Evolutionary conservation across 2,113 vertebrate species (phyloP).

Genomic region (Zeus faber): DNA sequence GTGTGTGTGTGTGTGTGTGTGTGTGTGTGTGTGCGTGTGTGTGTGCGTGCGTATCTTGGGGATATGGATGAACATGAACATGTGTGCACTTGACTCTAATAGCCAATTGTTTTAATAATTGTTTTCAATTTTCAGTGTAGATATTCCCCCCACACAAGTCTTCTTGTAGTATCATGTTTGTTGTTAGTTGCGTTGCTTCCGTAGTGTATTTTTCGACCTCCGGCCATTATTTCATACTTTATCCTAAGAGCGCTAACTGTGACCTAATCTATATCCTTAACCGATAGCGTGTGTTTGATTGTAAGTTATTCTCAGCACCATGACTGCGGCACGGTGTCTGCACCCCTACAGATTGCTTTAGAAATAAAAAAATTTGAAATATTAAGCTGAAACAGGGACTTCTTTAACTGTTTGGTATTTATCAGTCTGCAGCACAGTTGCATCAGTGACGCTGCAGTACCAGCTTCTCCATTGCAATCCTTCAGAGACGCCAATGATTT

Average conservation of each 20-base stretch:
- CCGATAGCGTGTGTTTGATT: no score
- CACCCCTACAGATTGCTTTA: background rate
- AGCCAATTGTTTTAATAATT: slow-evolving; percentile 14
- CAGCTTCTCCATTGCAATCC: slow-evolving; percentile 5
- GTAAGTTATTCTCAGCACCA: no score
- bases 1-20: slow-evolving; percentile 1
- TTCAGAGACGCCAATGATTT: slow-evolving; percentile 11
- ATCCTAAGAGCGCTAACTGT: background rate
- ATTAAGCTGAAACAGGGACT: background rate
- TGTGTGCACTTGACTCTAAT: no score
- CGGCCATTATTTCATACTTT: background rate
- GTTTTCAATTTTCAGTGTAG: slow-evolving; percentile 15
- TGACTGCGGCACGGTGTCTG: no score
- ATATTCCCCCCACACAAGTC: background rate
- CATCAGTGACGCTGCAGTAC: background rate
- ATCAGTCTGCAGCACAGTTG: background rate
- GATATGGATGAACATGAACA: no score
- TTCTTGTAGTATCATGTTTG: slow-evolving; percentile 6
- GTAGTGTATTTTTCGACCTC: background rate
- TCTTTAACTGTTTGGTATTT: slow-evolving; percentile 1
- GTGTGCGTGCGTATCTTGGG: no score
- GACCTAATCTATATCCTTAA: no score
- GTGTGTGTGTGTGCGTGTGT: background rate
- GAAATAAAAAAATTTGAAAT: background rate
- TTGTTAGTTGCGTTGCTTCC: background rate